Percentiles rank a stretch among this genome's conserved stretches.
phyloP scores from a whole-genome alignment of 2,797 vertebrate genomes.

The Apogon talboti region DNA sequence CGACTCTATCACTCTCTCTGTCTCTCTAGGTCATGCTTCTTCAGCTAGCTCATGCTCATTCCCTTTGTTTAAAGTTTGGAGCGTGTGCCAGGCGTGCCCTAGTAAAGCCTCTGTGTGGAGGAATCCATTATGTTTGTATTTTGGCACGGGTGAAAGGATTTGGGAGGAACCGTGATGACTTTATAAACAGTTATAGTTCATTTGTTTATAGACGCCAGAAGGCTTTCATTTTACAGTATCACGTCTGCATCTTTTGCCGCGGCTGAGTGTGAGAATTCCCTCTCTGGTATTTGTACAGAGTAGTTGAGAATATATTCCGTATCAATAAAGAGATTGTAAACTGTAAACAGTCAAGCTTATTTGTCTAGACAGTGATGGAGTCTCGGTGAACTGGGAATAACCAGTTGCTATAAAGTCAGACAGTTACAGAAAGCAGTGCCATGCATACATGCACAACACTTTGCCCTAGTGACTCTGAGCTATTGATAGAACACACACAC shows the following conservation, averaged over 20 bases:
- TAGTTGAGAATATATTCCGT: conserved; percentile 36
- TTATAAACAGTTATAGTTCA: conserved; percentile 80
- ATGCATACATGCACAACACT: conserved; percentile 51
- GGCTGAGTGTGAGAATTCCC: conserved; percentile 50
- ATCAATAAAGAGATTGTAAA: conserved; percentile 58
- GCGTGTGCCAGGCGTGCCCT: conserved; percentile 79
- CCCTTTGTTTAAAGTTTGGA: conserved; percentile 80
- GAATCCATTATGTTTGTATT: conserved; percentile 79
- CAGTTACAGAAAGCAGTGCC: conserved; percentile 51
- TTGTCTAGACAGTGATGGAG: conserved; percentile 69
- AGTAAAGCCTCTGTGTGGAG: conserved; percentile 74
- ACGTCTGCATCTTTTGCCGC: conserved; percentile 51
- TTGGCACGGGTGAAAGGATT: conserved; percentile 80
- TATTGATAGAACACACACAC: conserved; percentile 71
- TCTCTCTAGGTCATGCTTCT: conserved; percentile 83
- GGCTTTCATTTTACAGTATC: conserved; percentile 71
- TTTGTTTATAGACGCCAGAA: conserved; percentile 72
- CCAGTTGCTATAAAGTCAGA: conserved; percentile 60
- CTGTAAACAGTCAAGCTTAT: conserved; percentile 59
- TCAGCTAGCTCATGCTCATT: conserved; percentile 74
- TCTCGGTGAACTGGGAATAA: conserved; percentile 64
- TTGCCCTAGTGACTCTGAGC: conserved; percentile 65
- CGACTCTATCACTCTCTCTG: conserved; percentile 79
- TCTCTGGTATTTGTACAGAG: conserved; percentile 42
- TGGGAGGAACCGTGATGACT: conserved; percentile 77